A percentile compares a stretch with the other conserved stretches of the same genome.
Evolutionary conservation across 2,797 vertebrate species (phyloP).

Genomic region (Chelidonichthys spinosus): DNA sequence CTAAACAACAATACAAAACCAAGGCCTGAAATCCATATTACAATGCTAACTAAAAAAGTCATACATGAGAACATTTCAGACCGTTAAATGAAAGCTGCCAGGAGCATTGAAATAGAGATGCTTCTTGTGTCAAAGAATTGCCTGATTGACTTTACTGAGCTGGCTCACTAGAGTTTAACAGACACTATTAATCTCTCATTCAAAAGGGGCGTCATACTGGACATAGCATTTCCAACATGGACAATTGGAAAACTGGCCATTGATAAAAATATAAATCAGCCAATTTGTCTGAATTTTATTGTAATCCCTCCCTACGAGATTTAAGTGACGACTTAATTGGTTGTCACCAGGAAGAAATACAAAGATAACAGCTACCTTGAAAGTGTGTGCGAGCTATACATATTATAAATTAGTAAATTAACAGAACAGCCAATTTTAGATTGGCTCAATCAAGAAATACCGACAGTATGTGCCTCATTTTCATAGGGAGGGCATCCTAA

Average conservation of each 20-base stretch:
- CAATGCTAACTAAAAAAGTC: constrained; percentile 48
- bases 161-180: constrained; percentile 34
- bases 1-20: constrained; percentile 20
- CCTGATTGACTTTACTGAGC: constrained; percentile 33
- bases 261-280: constrained; percentile 22
- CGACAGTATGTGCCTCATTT: neutral
- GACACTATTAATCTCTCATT: constrained; percentile 49
- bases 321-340: constrained; percentile 19
- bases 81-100: constrained; percentile 44
- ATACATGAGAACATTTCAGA: constrained; percentile 45
- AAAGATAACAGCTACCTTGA: neutral
- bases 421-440: constrained; percentile 20
- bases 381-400: neutral
- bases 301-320: neutral
- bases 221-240: constrained; percentile 40
- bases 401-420: constrained; percentile 15
- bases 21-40: constrained; percentile 43
- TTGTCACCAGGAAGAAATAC: neutral
- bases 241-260: constrained; percentile 32
- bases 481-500: neutral
- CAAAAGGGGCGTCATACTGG: constrained; percentile 6
- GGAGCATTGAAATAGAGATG: constrained; percentile 34
- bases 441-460: constrained; percentile 32
- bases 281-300: constrained; percentile 32
- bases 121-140: constrained; percentile 37